Evolutionary conservation across 2,797 vertebrate species (phyloP).

Genomic region (Manis crassicaudata): DNA sequence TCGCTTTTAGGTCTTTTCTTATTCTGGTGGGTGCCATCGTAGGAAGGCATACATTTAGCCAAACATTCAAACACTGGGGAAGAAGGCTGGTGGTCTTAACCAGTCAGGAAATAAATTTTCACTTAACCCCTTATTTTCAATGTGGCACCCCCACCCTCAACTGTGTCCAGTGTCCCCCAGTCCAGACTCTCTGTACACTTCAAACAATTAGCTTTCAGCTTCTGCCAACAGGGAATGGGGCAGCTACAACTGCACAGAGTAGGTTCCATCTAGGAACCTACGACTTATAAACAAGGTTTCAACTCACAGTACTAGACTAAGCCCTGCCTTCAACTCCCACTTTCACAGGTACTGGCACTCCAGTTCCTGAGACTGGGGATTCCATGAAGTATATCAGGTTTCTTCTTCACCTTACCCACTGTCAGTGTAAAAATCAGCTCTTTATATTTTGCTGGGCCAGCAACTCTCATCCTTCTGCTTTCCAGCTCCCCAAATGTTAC

Average conservation of each 20-base stretch:
- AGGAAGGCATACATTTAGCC: not conserved
- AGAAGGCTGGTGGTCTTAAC: not conserved
- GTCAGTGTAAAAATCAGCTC: not conserved
- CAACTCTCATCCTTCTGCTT: not conserved
- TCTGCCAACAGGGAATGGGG: not conserved
- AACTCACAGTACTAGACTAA: not conserved
- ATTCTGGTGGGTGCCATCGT: not conserved
- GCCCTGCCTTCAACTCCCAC: not conserved
- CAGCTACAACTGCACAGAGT: not conserved
- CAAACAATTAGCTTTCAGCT: not conserved
- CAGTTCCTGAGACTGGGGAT: not conserved
- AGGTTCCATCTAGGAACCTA: not conserved
- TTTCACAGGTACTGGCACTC: not conserved
- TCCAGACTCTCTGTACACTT: not conserved
- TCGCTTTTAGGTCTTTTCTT: not conserved
- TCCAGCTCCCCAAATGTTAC: not conserved
- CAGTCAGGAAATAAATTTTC: not conserved
- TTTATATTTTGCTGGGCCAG: not conserved
- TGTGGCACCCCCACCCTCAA: not conserved
- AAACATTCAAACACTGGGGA: not conserved
- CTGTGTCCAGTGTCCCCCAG: rapidly evolving
- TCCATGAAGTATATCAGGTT: rapidly evolving
- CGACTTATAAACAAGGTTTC: not conserved
- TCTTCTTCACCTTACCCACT: not conserved
- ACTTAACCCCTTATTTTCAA: not conserved